Conservation (phyloP, 1,140 invertebrate species). For the Cephus cinctus region DNA sequence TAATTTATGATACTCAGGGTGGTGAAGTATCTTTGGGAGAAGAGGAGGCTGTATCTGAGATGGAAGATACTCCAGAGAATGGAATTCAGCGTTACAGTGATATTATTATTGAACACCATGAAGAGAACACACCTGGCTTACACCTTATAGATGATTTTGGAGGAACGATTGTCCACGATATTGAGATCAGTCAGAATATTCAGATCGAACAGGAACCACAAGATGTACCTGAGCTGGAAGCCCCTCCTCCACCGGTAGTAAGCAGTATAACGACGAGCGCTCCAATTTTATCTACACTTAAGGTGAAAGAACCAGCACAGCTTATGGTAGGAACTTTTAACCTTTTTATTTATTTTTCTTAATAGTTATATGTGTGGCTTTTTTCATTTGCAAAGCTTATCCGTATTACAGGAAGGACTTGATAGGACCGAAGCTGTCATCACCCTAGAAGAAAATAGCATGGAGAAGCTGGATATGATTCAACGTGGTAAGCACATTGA, state of each 20-base stretch:
- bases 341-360: neutral
- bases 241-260: constrained; percentile 37
- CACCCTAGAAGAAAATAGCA: constrained; percentile 18
- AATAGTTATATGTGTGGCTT: neutral
- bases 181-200: constrained; percentile 9
- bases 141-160: constrained; percentile 31
- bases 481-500: no score
- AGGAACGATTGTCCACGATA: constrained; percentile 19
- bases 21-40: constrained; percentile 12
- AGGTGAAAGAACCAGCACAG: constrained; percentile 24
- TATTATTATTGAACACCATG: constrained; percentile 27
- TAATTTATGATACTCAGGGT: constrained; percentile 2
- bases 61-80: constrained; percentile 26
- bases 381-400: neutral
- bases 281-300: constrained; percentile 25
- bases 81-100: constrained; percentile 31
- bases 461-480: constrained; percentile 8
- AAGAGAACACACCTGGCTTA: constrained; percentile 26
- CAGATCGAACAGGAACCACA: constrained; percentile 24
- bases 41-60: constrained; percentile 19
- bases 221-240: constrained; percentile 40
- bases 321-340: constrained; percentile 14
- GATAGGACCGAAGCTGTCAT: constrained; percentile 17
- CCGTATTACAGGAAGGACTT: constrained; percentile 14
- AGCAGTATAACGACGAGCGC: constrained; percentile 18